Percentiles rank a stretch among this genome's conserved stretches.
phyloP scores from a whole-genome alignment of 2,113 vertebrate genomes.

The Crocuta crocuta region DNA sequence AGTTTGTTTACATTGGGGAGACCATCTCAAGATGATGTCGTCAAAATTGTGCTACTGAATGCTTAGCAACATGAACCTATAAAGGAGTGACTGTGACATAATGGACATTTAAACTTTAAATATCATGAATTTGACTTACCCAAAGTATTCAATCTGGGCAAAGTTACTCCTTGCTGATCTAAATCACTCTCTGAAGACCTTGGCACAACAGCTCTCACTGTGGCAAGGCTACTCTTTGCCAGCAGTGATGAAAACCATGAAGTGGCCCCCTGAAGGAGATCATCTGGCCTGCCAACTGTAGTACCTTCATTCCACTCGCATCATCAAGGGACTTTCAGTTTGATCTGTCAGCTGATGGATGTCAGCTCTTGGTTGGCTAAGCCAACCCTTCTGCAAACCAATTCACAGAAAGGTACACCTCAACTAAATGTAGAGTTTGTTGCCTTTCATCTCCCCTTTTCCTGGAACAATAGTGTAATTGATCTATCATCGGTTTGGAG shows the following conservation, averaged over 20 bases:
- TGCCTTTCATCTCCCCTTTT: neutral
- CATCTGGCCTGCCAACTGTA: too few species aligned
- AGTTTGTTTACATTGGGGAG: neutral
- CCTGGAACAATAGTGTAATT: neutral
- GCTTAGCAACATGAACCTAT: neutral
- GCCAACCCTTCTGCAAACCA: neutral
- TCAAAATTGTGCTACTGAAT: neutral
- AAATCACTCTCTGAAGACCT: neutral
- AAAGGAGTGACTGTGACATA: neutral
- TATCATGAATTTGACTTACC: neutral
- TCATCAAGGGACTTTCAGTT: neutral
- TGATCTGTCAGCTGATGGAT: neutral
- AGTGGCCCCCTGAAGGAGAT: neutral
- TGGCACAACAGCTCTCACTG: neutral
- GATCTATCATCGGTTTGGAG: neutral
- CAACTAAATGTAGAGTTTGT: neutral
- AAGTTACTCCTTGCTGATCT: neutral
- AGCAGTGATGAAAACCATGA: neutral
- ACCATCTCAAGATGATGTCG: neutral
- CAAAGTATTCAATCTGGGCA: neutral
- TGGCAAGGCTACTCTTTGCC: neutral
- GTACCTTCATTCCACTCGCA: neutral
- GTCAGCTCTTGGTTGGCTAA: neutral
- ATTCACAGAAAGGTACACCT: neutral
- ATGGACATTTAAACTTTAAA: neutral